These are phyloP conservation scores for Dasyurus viverrinus DNA, from an alignment of 2,113 vertebrate genomes.

Conservation along the genomic window DNA sequence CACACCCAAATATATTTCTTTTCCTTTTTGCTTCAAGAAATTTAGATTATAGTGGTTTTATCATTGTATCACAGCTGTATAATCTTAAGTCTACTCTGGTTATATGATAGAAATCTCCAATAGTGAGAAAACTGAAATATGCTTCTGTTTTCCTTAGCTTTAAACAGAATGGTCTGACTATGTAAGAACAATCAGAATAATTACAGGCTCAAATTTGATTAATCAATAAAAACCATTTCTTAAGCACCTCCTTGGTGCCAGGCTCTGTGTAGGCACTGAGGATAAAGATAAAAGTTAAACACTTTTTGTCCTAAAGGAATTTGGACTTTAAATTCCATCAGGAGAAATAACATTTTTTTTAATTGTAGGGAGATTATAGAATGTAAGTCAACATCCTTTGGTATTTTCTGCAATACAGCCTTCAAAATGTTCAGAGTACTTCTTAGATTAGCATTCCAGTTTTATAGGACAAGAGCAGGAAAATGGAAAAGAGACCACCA, in stretches of 20 bases:
- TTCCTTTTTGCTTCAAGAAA: constrained; percentile 49
- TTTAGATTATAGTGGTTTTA: constrained; percentile 50
- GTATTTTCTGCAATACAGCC: constrained; percentile 32
- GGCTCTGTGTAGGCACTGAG: not conserved
- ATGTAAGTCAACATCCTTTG: not conserved
- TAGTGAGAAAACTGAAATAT: constrained; percentile 3
- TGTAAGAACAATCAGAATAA: constrained; percentile 33
- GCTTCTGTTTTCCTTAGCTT: constrained; percentile 42
- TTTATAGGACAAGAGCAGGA: constrained; percentile 53
- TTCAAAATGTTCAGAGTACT: constrained; percentile 10
- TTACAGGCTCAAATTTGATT: constrained; percentile 50
- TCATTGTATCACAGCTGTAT: constrained; percentile 37
- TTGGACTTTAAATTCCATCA: not conserved
- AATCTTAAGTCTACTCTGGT: constrained; percentile 40
- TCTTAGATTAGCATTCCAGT: constrained; percentile 58
- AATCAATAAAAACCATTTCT: not conserved
- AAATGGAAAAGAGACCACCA: constrained; percentile 39
- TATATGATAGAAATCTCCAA: constrained; percentile 27
- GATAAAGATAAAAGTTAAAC: not conserved
- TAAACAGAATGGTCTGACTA: constrained; percentile 1
- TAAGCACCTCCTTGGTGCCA: not conserved
- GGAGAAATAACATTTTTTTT: not conserved
- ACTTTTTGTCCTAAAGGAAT: not conserved
- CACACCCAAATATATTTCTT: constrained; percentile 12
- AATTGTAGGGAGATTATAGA: not conserved